Conservation (phyloP, 2,113 vertebrate species). For the Perccottus glenii region DNA sequence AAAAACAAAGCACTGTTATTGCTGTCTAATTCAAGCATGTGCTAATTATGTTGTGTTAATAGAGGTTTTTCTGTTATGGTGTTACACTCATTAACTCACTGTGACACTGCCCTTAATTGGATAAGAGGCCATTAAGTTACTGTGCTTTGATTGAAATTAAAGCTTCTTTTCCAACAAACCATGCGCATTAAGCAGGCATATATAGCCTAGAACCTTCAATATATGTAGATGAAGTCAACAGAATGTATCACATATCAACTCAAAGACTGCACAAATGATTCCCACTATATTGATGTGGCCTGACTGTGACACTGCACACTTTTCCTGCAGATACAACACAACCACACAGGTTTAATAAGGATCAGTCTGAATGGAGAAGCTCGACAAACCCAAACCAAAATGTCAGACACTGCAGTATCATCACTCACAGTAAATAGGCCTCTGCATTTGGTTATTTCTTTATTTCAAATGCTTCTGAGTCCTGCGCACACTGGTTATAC, state of each 20-base stretch:
- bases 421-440: slow-evolving; percentile 66
- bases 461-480: slow-evolving; percentile 51
- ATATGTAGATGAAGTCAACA: neutral
- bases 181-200: too few species aligned
- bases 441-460: slow-evolving; percentile 43
- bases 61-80: slow-evolving; percentile 57
- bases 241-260: neutral
- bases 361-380: slow-evolving; percentile 49
- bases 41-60: slow-evolving; percentile 71
- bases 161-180: slow-evolving; percentile 19
- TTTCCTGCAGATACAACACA: slow-evolving; percentile 32
- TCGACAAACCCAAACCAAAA: slow-evolving; percentile 58
- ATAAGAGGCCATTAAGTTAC: slow-evolving; percentile 62
- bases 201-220: too few species aligned
- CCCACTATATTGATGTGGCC: neutral
- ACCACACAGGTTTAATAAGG: slow-evolving; percentile 59
- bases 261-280: slow-evolving; percentile 7
- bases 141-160: slow-evolving; percentile 61
- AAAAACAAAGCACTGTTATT: slow-evolving; percentile 61
- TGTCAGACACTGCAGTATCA: slow-evolving; percentile 72
- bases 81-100: slow-evolving; percentile 73
- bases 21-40: slow-evolving; percentile 51
- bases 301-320: slow-evolving; percentile 22
- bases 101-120: slow-evolving; percentile 72
- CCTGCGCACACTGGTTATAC: slow-evolving; percentile 30